A percentile compares a stretch with the other conserved stretches of the same genome.
Evolutionary conservation across 1,140 invertebrate genomes (phyloP).

Genomic region (Macrocentrus cingulum): DNA sequence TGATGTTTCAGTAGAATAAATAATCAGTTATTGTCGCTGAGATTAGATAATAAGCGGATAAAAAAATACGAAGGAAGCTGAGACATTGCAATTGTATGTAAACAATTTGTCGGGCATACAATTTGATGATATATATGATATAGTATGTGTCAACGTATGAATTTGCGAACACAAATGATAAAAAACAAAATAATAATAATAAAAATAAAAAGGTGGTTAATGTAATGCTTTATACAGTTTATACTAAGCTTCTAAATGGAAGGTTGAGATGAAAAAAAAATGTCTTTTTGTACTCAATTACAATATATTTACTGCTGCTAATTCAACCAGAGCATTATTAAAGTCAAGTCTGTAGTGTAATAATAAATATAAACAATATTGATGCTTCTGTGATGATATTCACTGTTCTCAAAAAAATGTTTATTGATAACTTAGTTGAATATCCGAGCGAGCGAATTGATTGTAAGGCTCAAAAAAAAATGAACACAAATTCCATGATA

Average conservation of each 20-base stretch:
- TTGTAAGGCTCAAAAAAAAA: constrained; percentile 8
- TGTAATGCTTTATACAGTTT: constrained; percentile 58
- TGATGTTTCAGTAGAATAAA: constrained; percentile 2
- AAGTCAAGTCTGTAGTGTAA: constrained; percentile 49
- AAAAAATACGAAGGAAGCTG: not conserved
- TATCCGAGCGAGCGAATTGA: constrained; percentile 20
- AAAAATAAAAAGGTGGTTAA: constrained; percentile 25
- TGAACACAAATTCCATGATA: too few relatives aligned
- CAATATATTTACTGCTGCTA: constrained; percentile 52
- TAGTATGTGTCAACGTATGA: constrained; percentile 17
- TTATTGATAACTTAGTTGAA: constrained; percentile 34
- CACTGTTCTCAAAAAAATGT: constrained; percentile 46
- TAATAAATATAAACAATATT: constrained; percentile 43
- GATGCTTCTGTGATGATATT: constrained; percentile 59
- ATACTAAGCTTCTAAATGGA: constrained; percentile 53
- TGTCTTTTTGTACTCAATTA: constrained; percentile 57
- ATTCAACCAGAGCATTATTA: constrained; percentile 41
- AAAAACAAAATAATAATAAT: constrained; percentile 5
- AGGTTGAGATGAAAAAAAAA: constrained; percentile 34
- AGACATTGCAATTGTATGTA: constrained; percentile 6
- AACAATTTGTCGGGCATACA: constrained; percentile 6
- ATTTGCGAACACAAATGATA: constrained; percentile 12
- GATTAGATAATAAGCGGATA: constrained; percentile 5
- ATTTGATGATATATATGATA: constrained; percentile 6
- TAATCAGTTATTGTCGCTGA: constrained; percentile 10